Base-by-base conservation (phyloP, 23 tunicate species). In the Halocynthia aurantium region DNA sequence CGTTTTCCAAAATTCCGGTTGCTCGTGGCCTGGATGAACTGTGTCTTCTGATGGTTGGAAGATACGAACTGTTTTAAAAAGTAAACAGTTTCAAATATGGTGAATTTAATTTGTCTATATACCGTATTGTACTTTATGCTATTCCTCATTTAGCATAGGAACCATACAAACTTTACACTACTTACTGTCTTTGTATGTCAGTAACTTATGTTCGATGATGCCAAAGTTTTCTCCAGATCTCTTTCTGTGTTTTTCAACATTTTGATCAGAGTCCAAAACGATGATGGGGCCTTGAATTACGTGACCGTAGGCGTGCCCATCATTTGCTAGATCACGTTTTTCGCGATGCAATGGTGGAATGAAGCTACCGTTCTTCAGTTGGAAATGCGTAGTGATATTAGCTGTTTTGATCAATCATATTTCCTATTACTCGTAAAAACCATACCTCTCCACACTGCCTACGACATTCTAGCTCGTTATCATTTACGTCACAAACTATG, bases 251-350 rank as follows among this genome's bases (percentile, higher is more conserved):
- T 54, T 19, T 22, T 57, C 70, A 7, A 72, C 49, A 15, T 49
- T 44, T 19, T 71, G 78, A 51, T 71, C 52, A 5, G 69, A 76
- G 5, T 76, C 82, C 67, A 62, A 70, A 20, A 84, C 52, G 67
- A 85, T 52, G 80, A 85, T 80, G n/a, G 90, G 90, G 0, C 90
- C 90, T 54, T 85, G 90, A 8, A 85, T 71, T 63, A 85, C 84
- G 75, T 80, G 90, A 73, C 90, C 80, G 11, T 75, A 20, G 8
- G 61, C 67, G 64, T 52, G 86, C 51, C 63, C 78, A 8, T 75
- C 62, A 44, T 61, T 62, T 20, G 19, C 12, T 0, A 64, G 6
- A 13, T 52, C 67, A 13, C 78, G 55, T 74, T 74, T 74, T 52
- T 50, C 22, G n/a, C 78, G 55, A 15, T 54, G 19, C 15, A 49